Conservation (phyloP, 2,797 vertebrate genomes). For the Melanotaenia maccullochi region DNA sequence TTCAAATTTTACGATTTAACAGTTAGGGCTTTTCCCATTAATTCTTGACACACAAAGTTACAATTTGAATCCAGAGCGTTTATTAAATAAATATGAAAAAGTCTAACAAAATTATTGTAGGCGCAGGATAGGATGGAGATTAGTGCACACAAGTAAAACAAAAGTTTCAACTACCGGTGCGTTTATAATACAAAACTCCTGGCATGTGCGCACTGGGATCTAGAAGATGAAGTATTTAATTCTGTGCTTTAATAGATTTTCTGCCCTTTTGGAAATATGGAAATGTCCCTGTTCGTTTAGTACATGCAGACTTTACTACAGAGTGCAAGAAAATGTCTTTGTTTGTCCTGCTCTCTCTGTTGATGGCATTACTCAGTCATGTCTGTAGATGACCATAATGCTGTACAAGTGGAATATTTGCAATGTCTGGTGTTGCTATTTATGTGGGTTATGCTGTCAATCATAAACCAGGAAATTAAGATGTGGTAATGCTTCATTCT, state of each 20-base stretch:
- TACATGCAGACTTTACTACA: constrained; percentile 28
- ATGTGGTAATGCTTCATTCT: not conserved
- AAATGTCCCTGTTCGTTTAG: constrained; percentile 49
- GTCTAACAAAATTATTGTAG: constrained; percentile 58
- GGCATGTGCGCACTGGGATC: constrained; percentile 59
- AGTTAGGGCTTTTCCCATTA: constrained; percentile 91
- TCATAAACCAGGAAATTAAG: not conserved
- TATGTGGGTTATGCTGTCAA: no score
- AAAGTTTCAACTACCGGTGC: constrained; percentile 74
- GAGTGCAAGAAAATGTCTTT: constrained; percentile 51
- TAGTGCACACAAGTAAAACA: constrained; percentile 69
- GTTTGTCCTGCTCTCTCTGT: constrained; percentile 50
- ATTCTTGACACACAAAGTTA: constrained; percentile 88
- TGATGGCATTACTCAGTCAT: constrained; percentile 57
- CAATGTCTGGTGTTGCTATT: no score
- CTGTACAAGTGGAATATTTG: constrained; percentile 53
- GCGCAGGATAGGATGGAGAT: constrained; percentile 63
- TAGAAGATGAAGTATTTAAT: constrained; percentile 69
- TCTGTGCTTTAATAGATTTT: constrained; percentile 74
- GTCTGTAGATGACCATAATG: constrained; percentile 45
- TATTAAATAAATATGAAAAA: constrained; percentile 80
- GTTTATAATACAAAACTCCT: constrained; percentile 77
- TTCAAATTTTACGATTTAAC: constrained; percentile 96
- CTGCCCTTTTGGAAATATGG: constrained; percentile 52
- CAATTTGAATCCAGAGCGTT: constrained; percentile 77